Conservation (phyloP, 2,797 vertebrate species). For the Bovichtus variegatus region DNA sequence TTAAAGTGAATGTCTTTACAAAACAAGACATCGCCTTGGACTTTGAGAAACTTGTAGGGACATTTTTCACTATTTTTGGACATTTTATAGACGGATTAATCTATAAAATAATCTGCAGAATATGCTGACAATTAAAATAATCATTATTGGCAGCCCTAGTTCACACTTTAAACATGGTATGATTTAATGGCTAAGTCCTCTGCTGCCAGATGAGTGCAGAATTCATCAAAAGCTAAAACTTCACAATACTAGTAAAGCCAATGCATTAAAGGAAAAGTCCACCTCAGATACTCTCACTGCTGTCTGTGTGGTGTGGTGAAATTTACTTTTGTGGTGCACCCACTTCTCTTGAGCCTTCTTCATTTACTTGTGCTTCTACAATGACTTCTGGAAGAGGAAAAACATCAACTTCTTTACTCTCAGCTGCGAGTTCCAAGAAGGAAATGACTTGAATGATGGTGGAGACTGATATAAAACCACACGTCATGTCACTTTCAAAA, state of each 20-base stretch:
- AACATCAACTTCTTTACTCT: conserved; percentile 19
- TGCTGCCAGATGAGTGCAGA: neutral
- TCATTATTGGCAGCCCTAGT: too few relatives aligned
- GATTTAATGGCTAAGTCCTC: neutral
- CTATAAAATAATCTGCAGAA: too few relatives aligned
- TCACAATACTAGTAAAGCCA: neutral
- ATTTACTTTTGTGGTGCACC: conserved; percentile 13
- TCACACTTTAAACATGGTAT: neutral
- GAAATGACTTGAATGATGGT: neutral
- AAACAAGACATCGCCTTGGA: too few relatives aligned
- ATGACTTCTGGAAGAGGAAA: conserved; percentile 3
- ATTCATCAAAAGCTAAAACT: neutral
- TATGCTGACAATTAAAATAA: too few relatives aligned
- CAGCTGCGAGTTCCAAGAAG: neutral
- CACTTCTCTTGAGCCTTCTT: conserved; percentile 11
- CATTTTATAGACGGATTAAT: too few relatives aligned
- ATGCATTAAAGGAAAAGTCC: neutral
- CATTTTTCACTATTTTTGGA: too few relatives aligned
- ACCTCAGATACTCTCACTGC: neutral
- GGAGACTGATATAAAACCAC: neutral
- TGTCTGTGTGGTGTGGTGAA: neutral
- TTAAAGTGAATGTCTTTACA: too few relatives aligned
- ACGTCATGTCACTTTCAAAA: conserved; percentile 14
- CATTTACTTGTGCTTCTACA: conserved; percentile 25
- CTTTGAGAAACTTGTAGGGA: too few relatives aligned